These are phyloP conservation scores for Erpornis zantholeuca DNA, from an alignment of 2,113 vertebrate species.

Conservation along the genomic window DNA sequence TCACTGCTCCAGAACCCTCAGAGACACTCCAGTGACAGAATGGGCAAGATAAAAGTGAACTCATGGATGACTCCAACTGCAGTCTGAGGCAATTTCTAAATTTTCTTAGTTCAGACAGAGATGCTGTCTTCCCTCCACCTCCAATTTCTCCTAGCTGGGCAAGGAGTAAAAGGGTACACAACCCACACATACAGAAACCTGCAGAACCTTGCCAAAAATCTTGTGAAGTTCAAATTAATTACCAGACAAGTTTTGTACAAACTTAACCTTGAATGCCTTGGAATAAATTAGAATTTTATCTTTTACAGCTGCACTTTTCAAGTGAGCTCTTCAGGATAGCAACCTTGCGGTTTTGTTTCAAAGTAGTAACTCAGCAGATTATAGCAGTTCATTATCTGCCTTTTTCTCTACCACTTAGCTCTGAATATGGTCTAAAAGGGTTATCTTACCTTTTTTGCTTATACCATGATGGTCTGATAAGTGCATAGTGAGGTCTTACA, in stretches of 20 bases:
- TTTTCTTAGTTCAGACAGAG: neutral
- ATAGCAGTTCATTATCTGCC: neutral
- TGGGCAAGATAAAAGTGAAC: neutral
- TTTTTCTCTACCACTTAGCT: neutral
- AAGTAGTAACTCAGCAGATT: neutral
- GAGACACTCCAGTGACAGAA: neutral
- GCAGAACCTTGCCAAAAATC: neutral
- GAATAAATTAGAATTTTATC: neutral
- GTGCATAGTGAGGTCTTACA: neutral
- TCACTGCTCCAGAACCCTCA: neutral
- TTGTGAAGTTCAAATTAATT: slow-evolving; percentile 6
- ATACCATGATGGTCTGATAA: neutral
- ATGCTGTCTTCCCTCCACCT: neutral
- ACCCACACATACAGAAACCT: neutral
- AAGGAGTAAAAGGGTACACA: neutral
- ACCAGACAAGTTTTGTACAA: neutral
- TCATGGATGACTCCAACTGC: neutral
- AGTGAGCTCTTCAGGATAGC: neutral
- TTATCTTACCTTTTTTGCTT: neutral
- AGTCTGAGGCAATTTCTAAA: neutral
- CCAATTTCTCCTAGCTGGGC: neutral
- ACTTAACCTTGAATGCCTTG: slow-evolving; percentile 21
- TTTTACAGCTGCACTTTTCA: neutral
- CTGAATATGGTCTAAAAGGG: neutral
- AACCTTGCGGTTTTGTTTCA: neutral